Percentiles rank a stretch among this genome's conserved stretches.
These are phyloP conservation scores for Caretta caretta DNA, from an alignment of 2,113 vertebrate genomes.

Conservation along the genomic window DNA sequence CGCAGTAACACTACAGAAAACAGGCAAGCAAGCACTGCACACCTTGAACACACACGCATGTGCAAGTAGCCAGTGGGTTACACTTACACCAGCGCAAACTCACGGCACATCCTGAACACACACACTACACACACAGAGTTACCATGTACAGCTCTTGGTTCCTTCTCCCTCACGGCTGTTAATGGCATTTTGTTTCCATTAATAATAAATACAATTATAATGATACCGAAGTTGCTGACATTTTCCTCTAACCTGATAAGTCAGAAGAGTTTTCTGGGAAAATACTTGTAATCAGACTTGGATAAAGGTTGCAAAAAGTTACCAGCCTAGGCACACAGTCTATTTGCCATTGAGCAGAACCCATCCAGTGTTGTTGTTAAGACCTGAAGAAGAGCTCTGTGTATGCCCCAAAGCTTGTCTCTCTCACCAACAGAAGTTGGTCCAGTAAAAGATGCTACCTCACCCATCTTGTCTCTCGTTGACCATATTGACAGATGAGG, in stretches of 20 bases:
- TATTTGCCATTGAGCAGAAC: background rate
- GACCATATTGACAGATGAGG: background rate
- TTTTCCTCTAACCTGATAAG: background rate
- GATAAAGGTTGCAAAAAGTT: background rate
- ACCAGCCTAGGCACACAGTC: background rate
- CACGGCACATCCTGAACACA: background rate
- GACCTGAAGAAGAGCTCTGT: background rate
- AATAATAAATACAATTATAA: background rate
- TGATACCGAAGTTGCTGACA: background rate
- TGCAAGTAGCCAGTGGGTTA: background rate
- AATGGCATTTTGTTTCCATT: background rate
- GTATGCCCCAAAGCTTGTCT: background rate
- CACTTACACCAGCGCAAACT: no score
- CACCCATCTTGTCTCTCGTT: background rate
- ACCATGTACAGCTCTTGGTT: background rate
- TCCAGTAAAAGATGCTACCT: background rate
- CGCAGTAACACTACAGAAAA: background rate
- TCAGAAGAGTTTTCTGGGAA: conserved; percentile 24
- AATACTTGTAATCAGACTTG: background rate
- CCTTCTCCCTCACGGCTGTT: background rate
- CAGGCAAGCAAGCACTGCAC: accelerated
- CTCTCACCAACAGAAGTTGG: background rate
- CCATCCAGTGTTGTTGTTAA: background rate
- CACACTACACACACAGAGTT: background rate
- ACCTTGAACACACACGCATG: background rate